Evolutionary conservation across 2,797 vertebrate genomes (phyloP), one percentile per base, ranked within the genome.

Genomic region (Sebastes steindachneri): DNA sequence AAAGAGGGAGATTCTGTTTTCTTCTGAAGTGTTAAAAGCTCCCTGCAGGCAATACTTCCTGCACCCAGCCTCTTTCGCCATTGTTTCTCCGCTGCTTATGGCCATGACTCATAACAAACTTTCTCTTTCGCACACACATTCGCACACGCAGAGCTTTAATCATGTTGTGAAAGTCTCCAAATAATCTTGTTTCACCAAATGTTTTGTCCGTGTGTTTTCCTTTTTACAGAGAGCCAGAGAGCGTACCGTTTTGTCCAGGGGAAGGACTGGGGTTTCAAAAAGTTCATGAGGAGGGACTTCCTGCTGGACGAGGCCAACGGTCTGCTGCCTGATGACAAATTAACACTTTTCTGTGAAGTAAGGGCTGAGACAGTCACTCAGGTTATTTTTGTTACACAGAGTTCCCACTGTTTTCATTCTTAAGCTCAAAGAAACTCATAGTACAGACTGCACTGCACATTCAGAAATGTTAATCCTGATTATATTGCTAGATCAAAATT

Each of bases 181-280:
- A 77, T 86, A 79, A 88, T 75, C 75, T 81, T 58, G 69, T 84
- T 67, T 87, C 74, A 70, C 64, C 69, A 74, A 51, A 51, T 88
- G 88, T 89, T 83, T 53, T 83, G 62, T 66, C 29, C 68, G 12
- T 64, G 68, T 78, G 69, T 75, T 57, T 69, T 77, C 51, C 51
- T 69, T 75, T 77, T 73, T 21, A 28, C 93, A 97, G 97, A 97
- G 95, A 97, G 97, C 92, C 97, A 97, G 90, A 95, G 97, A 83
- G 97, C 96, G 0, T 97, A 97, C 90, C 95, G 96, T 31, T 98
- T 98, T 77, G 96, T 98, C 71, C 97, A 97, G 93, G 97, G 97
- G 68, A 98, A 97, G 90, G 97, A 98, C 93, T 97, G 97, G 97
- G 96, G 97, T 72, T 98, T 99, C 94, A 98, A 97, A 93, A 98